phyloP scores from a whole-genome alignment of 2,113 vertebrate genomes.

The Rousettus leschenaultii region DNA sequence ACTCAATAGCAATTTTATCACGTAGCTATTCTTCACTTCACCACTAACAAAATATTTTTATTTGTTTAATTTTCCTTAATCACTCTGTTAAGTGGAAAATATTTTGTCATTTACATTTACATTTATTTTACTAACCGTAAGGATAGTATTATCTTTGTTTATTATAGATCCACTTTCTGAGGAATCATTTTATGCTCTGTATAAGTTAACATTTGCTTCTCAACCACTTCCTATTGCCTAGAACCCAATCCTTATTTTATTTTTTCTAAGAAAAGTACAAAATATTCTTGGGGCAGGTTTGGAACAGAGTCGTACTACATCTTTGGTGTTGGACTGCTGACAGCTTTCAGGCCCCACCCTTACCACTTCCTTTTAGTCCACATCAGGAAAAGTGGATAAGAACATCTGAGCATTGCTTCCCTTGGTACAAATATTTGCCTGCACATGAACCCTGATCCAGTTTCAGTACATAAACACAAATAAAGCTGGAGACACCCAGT shows the following conservation, averaged over 20 bases:
- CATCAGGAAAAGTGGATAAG: not conserved
- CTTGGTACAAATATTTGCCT: fast-evolving
- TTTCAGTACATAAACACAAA: not conserved
- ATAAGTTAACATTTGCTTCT: not conserved
- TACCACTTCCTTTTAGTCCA: not conserved
- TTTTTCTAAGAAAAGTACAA: not conserved
- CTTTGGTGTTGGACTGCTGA: not conserved
- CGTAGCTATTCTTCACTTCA: not conserved
- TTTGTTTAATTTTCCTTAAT: not conserved
- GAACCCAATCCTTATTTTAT: not conserved
- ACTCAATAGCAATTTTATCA: not conserved
- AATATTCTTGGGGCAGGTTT: not conserved
- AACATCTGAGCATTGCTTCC: fast-evolving
- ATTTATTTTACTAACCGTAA: not conserved
- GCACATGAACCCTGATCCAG: not conserved
- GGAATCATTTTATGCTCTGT: not conserved
- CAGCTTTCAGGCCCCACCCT: not conserved
- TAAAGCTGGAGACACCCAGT: not conserved
- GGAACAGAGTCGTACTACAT: not conserved
- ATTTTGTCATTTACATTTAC: not conserved
- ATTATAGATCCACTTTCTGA: not conserved
- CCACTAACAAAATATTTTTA: not conserved
- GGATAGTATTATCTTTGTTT: not conserved
- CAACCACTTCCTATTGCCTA: not conserved
- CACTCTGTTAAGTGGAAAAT: not conserved